phyloP scores from a whole-genome alignment of 30 jellyfish, hydroid and myxozoan genomes.

The Turritopsis rubra region DNA sequence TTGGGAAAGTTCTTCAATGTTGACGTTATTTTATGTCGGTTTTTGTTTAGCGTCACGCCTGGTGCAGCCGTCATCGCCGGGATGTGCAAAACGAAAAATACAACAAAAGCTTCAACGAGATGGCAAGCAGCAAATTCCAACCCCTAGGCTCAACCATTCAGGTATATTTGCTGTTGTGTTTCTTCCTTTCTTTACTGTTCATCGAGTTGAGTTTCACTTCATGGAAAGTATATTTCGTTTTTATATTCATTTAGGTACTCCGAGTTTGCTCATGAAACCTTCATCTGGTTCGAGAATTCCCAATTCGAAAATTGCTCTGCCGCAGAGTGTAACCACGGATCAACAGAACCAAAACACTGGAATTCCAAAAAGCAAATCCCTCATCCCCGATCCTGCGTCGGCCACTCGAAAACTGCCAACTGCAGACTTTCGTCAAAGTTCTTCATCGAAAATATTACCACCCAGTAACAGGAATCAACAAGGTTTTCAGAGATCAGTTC shows the following conservation, averaged over 20 bases:
- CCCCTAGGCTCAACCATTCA: neutral
- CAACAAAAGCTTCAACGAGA: conserved; percentile 8
- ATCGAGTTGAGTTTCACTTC: too few relatives aligned
- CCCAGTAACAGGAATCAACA: neutral
- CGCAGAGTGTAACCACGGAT: neutral
- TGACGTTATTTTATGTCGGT: neutral
- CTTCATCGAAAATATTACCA: neutral
- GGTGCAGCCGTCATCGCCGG: conserved; percentile 16
- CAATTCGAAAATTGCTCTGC: neutral
- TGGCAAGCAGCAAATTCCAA: neutral
- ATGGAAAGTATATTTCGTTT: neutral
- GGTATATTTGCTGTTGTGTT: too few relatives aligned
- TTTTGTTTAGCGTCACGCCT: conserved; percentile 6
- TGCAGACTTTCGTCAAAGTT: neutral
- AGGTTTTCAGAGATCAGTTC: neutral
- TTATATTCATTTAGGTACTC: neutral
- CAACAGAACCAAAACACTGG: neutral
- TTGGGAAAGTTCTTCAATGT: too few relatives aligned
- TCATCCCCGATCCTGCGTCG: neutral
- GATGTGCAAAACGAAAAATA: conserved; percentile 1
- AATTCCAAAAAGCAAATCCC: neutral
- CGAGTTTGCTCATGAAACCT: neutral
- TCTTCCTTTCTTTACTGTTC: too few relatives aligned
- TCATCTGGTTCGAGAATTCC: conserved; percentile 14
- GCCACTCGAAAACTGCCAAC: neutral